Evolutionary conservation across 1,140 invertebrate species (phyloP), one percentile per base, ranked within the genome.

Genomic region (Dysdera silvatica): DNA sequence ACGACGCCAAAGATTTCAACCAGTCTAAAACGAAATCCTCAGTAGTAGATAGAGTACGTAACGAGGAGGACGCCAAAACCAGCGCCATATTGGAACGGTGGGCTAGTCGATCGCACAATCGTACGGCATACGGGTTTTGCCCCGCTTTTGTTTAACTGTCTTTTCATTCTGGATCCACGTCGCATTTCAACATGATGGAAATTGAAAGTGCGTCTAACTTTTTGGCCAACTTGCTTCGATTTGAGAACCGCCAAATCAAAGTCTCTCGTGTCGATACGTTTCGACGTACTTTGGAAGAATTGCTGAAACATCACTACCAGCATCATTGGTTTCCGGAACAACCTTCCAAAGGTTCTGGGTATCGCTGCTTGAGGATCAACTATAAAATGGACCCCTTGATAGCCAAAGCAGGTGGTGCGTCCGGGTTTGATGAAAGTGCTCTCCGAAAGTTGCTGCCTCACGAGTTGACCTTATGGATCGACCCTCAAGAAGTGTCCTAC

Each of bases 391-490:
- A 86, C 71, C 84, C 84, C 10, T 75, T 85, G 12, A 79, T 84
- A 31, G 79, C 80, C 0, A 77, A 81, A 69, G 84, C 83, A 3
- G 83, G 82, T 2, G 76, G 74, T 40, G 77, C 78, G 45, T 80
- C 81, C 58, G 83, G 83, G 26, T 69, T 84, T 2, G 69, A 79
- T 48, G 69, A 71, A 32, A 75, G 77, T 3, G 72, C 75, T 10
- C 72, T 82, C 14, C 79, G 79, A 58, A 76, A 73, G 32, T 66
- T 83, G n/a, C 82, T 85, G 35, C 84, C 84, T 1, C 77, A 75
- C 61, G 84, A 85, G 74, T 76, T 85, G 0, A 85, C 84, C 3
- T 81, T 86, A 78, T 86, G 84, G 84, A 82, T 86, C 61, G 84
- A 86, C 71, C 84, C 84, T 2, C 71, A 75, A 37, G 83, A 85